Conservation (phyloP, 64 coral and sea anemone species). For the Astreopora myriophthalma region DNA sequence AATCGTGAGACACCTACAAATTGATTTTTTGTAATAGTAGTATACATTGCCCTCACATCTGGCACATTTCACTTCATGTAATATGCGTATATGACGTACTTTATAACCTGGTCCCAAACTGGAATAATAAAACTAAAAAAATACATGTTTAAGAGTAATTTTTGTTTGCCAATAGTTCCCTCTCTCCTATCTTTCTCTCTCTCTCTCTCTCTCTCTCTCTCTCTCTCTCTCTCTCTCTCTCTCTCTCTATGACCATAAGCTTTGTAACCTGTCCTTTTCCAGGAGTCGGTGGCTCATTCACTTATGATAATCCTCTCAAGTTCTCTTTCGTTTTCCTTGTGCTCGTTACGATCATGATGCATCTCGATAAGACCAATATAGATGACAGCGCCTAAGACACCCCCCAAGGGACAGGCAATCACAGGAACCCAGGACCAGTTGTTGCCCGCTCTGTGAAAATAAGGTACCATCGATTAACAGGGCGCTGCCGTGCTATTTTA, state of each 20-base stretch:
- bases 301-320: slow-evolving; percentile 13
- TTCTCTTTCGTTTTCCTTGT: not conserved
- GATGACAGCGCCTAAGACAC: slow-evolving; percentile 54
- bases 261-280: not conserved
- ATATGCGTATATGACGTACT: no score
- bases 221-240: not conserved
- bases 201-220: no score
- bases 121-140: no score
- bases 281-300: not conserved
- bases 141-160: no score
- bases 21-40: no score
- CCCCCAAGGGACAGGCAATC: slow-evolving; percentile 53
- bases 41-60: no score
- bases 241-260: not conserved
- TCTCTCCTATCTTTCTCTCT: no score
- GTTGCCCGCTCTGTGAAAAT: slow-evolving; percentile 32
- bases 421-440: slow-evolving; percentile 86
- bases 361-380: slow-evolving; percentile 71
- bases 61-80: no score
- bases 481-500: no score
- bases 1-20: no score
- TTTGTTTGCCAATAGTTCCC: no score
- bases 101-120: no score
- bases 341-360: slow-evolving; percentile 43
- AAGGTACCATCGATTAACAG: not conserved